A percentile compares a stretch with the other conserved stretches of the same genome.
Conservation (phyloP, 2,888 invertebrate genomes). For the Lithophane socia region DNA sequence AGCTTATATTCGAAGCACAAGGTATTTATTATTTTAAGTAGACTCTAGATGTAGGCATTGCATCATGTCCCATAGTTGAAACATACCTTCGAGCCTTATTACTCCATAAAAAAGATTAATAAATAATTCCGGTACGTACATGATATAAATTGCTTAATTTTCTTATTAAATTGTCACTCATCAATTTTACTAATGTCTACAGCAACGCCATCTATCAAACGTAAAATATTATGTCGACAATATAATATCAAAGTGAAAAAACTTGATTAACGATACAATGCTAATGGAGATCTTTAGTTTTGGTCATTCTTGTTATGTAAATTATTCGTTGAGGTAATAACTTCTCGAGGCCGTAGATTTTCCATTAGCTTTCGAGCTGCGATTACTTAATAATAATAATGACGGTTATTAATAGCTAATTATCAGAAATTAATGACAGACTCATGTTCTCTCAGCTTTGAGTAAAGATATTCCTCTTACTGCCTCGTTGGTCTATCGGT, state of each 20-base stretch:
- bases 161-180: conserved; percentile 62
- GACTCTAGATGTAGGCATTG: not conserved
- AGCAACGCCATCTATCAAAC: conserved; percentile 53
- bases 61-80: conserved; percentile 6
- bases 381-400: conserved; percentile 60
- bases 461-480: conserved; percentile 25
- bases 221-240: conserved; percentile 54
- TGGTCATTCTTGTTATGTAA: conserved; percentile 63
- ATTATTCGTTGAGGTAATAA: conserved; percentile 57
- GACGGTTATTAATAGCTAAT: conserved; percentile 47
- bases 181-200: conserved; percentile 57
- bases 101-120: conserved; percentile 25
- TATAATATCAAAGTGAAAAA: conserved; percentile 60
- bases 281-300: conserved; percentile 68
- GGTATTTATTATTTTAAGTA: too few relatives aligned
- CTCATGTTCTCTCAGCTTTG: conserved; percentile 25
- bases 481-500: too few relatives aligned
- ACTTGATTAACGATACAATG: conserved; percentile 62
- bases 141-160: conserved; percentile 50
- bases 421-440: conserved; percentile 37
- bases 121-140: conserved; percentile 48
- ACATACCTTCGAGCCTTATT: conserved; percentile 1
- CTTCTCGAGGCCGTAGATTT: conserved; percentile 58
- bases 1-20: not conserved
- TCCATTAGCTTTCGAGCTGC: conserved; percentile 47